Percentiles rank a stretch among this genome's conserved stretches.
Evolutionary conservation across 2,888 invertebrate species (phyloP).

Genomic region (Leptothorax acervorum): DNA sequence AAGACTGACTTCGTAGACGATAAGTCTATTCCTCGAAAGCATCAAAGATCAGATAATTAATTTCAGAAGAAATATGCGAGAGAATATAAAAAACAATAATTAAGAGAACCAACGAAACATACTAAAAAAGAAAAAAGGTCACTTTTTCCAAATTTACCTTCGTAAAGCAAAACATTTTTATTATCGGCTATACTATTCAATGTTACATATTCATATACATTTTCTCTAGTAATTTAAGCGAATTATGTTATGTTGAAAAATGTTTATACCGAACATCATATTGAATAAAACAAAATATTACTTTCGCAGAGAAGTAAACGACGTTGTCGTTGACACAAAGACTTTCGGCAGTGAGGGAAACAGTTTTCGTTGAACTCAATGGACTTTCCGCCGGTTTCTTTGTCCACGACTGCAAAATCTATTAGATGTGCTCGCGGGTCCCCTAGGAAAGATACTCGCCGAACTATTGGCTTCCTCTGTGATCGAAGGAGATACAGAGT

Average conservation of each 20-base stretch:
- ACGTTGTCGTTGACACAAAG: background rate
- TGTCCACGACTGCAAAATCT: constrained; percentile 41
- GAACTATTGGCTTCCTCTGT: constrained; percentile 29
- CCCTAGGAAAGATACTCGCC: constrained; percentile 20
- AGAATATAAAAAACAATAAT: background rate
- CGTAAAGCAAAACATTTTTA: background rate
- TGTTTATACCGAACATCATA: background rate
- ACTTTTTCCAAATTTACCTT: constrained; percentile 1
- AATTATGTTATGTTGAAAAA: background rate
- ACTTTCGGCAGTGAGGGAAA: background rate
- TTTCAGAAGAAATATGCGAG: background rate
- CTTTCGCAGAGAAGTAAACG: background rate
- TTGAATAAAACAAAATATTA: constrained; percentile 26
- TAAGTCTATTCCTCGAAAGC: background rate
- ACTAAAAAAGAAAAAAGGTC: background rate
- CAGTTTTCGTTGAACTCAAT: constrained; percentile 17
- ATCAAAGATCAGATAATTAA: constrained; percentile 16
- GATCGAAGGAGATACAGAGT: constrained; percentile 42
- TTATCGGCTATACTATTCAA: background rate
- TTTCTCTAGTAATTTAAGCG: background rate
- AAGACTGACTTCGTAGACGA: background rate
- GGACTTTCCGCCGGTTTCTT: constrained; percentile 13
- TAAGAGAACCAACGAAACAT: background rate
- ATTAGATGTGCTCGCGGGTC: constrained; percentile 34
- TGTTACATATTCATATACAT: constrained; percentile 1